These are phyloP conservation scores for Bradysia coprophila DNA, from an alignment of 1,140 invertebrate genomes.

Conservation along the genomic window DNA sequence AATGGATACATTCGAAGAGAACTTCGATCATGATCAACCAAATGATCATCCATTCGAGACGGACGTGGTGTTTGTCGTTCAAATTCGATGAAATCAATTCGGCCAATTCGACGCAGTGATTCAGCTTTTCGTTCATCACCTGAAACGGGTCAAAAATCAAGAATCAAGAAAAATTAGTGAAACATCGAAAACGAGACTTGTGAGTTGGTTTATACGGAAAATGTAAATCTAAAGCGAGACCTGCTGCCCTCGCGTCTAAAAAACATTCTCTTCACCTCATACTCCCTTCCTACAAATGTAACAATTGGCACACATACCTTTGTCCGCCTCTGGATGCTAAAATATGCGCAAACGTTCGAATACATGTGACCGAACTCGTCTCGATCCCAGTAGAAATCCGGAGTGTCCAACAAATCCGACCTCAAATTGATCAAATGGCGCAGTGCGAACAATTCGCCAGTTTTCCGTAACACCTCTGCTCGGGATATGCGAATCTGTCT, in stretches of 20 bases:
- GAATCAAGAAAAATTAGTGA: slow-evolving; percentile 4
- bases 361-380: slow-evolving; percentile 73
- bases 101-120: slow-evolving; percentile 79
- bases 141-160: slow-evolving; percentile 23
- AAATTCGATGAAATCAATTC: slow-evolving; percentile 73
- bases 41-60: slow-evolving; percentile 95
- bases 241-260: no score
- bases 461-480: slow-evolving; percentile 63
- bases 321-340: slow-evolving; percentile 68
- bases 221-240: no score
- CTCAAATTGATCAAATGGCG: slow-evolving; percentile 80
- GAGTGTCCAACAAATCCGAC: slow-evolving; percentile 83
- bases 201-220: no score
- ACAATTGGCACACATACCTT: slow-evolving; percentile 36
- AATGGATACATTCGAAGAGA: slow-evolving; percentile 70
- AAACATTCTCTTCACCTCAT: no score
- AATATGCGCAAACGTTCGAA: slow-evolving; percentile 58
- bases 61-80: slow-evolving; percentile 74
- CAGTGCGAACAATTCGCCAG: slow-evolving; percentile 78
- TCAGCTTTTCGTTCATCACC: slow-evolving; percentile 90
- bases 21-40: slow-evolving; percentile 89
- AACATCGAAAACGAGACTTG: slow-evolving; percentile 1
- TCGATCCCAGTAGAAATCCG: slow-evolving; percentile 95
- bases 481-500: slow-evolving; percentile 41
- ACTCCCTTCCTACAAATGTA: no score